These are phyloP conservation scores for Monomorium pharaonis DNA, from an alignment of 1,140 invertebrate genomes.

Conservation along the genomic window DNA sequence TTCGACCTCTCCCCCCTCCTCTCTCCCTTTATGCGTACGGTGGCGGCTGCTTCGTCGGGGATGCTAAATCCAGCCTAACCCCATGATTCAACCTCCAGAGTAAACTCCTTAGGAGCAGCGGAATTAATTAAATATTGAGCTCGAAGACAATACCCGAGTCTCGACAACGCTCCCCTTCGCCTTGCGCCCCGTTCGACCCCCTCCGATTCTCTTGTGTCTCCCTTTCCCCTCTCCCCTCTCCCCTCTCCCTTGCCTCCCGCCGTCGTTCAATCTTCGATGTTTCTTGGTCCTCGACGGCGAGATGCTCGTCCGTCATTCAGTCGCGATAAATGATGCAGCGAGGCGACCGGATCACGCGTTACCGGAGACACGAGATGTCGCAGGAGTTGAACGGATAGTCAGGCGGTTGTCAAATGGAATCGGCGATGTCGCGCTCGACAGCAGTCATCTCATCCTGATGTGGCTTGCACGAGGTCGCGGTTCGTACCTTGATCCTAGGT, in stretches of 20 bases:
- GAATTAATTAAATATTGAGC: constrained; percentile 67
- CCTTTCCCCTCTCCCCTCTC: no score
- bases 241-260: no score
- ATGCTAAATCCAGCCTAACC: constrained; percentile 43
- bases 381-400: constrained; percentile 20
- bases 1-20: background rate
- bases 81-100: constrained; percentile 19
- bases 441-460: no score
- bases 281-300: constrained; percentile 10
- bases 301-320: constrained; percentile 29
- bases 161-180: constrained; percentile 22
- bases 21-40: background rate
- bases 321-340: constrained; percentile 39
- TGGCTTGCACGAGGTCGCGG: no score
- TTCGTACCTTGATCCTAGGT: background rate
- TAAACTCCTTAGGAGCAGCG: constrained; percentile 56
- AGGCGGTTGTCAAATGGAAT: constrained; percentile 7
- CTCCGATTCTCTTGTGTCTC: background rate
- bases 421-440: background rate
- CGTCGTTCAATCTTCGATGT: constrained; percentile 31
- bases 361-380: background rate
- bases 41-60: constrained; percentile 24
- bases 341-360: constrained; percentile 1
- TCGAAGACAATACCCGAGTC: constrained; percentile 47
- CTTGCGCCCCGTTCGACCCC: background rate